Conservation (phyloP, 1,140 invertebrate species). For the Dendrolimus kikuchii region DNA sequence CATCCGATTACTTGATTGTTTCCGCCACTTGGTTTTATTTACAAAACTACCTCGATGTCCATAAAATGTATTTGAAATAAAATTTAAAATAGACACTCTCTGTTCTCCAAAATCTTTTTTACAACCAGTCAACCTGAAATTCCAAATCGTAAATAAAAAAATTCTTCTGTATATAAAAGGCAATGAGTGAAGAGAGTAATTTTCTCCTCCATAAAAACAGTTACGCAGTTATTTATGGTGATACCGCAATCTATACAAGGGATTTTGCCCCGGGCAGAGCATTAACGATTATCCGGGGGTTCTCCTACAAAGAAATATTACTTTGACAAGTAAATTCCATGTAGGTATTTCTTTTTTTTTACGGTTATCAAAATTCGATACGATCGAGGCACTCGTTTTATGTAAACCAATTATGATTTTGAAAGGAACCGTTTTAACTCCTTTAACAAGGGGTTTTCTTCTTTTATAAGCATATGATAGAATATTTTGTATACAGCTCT, state of each 20-base stretch:
- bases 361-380: constrained; percentile 20
- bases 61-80: no score
- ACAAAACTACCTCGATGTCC: no score
- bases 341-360: constrained; percentile 36
- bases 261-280: constrained; percentile 47
- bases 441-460: neutral
- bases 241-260: constrained; percentile 62
- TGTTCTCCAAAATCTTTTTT: neutral
- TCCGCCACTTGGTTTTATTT: no score
- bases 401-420: neutral
- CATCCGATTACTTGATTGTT: no score
- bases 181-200: constrained; percentile 62
- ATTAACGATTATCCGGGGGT: constrained; percentile 56
- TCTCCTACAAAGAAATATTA: constrained; percentile 55
- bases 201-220: constrained; percentile 64
- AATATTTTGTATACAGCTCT: no score
- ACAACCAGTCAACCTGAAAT: neutral
- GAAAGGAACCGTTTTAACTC: no score
- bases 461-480: neutral
- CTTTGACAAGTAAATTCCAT: constrained; percentile 53
- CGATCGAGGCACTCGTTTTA: constrained; percentile 4
- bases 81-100: no score
- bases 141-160: constrained; percentile 34
- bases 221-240: constrained; percentile 61
- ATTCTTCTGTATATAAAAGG: constrained; percentile 37